Evolutionary conservation across 2,888 invertebrate species (phyloP).

Genomic region (Buathra laborator): DNA sequence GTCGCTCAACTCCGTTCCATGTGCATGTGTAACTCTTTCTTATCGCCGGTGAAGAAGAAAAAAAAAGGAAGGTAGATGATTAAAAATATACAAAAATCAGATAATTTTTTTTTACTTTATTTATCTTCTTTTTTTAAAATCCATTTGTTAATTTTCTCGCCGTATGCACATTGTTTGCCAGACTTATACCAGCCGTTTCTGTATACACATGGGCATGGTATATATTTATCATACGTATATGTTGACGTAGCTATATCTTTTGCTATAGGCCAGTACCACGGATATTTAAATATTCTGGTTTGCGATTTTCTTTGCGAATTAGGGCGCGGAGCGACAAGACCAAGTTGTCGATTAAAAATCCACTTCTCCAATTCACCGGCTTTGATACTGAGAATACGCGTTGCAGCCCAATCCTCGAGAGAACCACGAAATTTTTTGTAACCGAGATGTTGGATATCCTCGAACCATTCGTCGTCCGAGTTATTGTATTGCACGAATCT

Average conservation of each 20-base stretch:
- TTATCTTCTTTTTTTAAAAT: too few relatives aligned
- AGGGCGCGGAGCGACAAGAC: neutral
- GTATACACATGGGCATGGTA: neutral
- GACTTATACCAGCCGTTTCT: too few relatives aligned
- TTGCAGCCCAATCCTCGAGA: neutral
- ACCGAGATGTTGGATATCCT: neutral
- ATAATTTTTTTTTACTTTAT: too few relatives aligned
- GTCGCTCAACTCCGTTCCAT: too few relatives aligned
- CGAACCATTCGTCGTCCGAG: neutral
- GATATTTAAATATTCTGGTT: constrained; percentile 1
- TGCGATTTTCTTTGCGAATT: neutral
- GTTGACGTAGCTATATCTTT: neutral
- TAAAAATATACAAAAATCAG: too few relatives aligned
- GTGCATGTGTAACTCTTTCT: too few relatives aligned
- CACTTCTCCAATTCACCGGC: constrained; percentile 6
- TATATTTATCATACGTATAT: neutral
- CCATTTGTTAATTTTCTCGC: too few relatives aligned
- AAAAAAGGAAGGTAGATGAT: too few relatives aligned
- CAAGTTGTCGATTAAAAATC: constrained; percentile 1
- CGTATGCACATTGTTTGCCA: too few relatives aligned
- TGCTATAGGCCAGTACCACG: neutral
- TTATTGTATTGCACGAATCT: constrained; percentile 3
- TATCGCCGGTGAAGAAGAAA: too few relatives aligned
- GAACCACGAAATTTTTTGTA: neutral
- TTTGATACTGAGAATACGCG: neutral